phyloP scores from a whole-genome alignment of 2,113 vertebrate genomes.

The Megaptera novaeangliae region DNA sequence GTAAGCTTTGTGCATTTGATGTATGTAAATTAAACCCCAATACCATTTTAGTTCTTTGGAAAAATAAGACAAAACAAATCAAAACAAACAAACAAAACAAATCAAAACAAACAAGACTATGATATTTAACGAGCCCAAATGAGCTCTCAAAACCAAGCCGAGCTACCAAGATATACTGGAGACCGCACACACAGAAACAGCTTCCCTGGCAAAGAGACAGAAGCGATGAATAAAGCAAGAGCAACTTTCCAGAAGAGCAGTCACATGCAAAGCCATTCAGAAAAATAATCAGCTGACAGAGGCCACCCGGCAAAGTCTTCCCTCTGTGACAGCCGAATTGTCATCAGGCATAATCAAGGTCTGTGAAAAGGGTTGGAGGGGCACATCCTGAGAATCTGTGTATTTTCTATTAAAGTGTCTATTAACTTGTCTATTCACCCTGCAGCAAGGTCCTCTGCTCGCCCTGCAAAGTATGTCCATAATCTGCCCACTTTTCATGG shows the following conservation, averaged over 20 bases:
- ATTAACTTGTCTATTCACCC: background rate
- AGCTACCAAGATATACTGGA: background rate
- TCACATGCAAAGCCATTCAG: background rate
- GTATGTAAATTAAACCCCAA: background rate
- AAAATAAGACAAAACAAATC: background rate
- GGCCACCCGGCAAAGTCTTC: background rate
- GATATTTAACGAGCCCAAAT: background rate
- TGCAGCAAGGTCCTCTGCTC: background rate
- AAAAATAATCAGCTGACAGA: background rate
- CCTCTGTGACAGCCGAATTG: background rate
- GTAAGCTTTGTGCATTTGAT: background rate
- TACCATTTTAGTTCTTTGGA: background rate
- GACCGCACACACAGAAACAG: background rate
- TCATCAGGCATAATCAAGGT: background rate
- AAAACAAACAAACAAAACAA: background rate
- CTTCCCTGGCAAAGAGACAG: background rate
- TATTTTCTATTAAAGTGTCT: background rate
- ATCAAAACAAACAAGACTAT: background rate
- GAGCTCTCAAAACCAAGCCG: background rate
- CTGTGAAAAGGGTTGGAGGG: background rate
- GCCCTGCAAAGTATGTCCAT: rapidly evolving
- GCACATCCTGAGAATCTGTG: background rate
- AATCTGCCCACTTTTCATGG: background rate
- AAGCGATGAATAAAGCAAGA: background rate
- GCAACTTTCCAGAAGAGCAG: background rate